A percentile compares a stretch with the other conserved stretches of the same genome.
phyloP scores from a whole-genome alignment of 2,797 vertebrate species.

The Karalla daura region DNA sequence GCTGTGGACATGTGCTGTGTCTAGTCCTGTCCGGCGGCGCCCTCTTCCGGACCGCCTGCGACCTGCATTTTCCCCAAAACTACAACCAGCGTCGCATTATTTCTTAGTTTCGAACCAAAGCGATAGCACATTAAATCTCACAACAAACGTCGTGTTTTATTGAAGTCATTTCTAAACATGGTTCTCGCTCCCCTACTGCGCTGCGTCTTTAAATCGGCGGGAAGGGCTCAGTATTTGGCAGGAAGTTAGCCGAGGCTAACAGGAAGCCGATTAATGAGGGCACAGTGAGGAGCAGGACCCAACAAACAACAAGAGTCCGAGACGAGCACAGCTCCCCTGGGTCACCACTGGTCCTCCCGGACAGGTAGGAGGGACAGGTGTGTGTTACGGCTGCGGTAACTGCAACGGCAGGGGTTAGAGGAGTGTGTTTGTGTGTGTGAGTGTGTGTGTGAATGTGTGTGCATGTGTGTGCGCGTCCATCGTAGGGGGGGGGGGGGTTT shows the following conservation, averaged over 20 bases:
- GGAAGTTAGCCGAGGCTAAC: slow-evolving; percentile 70
- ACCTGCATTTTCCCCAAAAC: too few relatives aligned
- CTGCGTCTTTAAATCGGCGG: slow-evolving; percentile 62
- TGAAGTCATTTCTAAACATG: rapidly evolving
- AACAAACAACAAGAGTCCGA: slow-evolving; percentile 41
- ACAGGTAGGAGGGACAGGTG: slow-evolving; percentile 47
- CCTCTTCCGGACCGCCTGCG: too few relatives aligned
- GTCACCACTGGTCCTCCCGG: not conserved
- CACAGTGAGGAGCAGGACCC: slow-evolving; percentile 62
- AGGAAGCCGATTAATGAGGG: slow-evolving; percentile 58
- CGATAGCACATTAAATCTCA: too few relatives aligned
- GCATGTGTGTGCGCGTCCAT: too few relatives aligned
- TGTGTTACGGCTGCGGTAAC: not conserved
- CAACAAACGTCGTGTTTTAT: not conserved
- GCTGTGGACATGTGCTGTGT: too few relatives aligned
- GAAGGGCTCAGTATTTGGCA: slow-evolving; percentile 63
- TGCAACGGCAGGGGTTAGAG: too few relatives aligned
- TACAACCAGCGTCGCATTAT: too few relatives aligned
- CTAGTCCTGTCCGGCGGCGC: too few relatives aligned
- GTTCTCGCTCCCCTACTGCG: rapidly evolving
- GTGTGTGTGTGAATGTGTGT: too few relatives aligned
- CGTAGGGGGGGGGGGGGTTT: too few relatives aligned
- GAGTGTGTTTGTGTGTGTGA: too few relatives aligned
- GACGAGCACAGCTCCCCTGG: not conserved
- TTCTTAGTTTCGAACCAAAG: too few relatives aligned